Base-by-base conservation (phyloP, 2,888 invertebrate species). In the Artemia sp. region DNA sequence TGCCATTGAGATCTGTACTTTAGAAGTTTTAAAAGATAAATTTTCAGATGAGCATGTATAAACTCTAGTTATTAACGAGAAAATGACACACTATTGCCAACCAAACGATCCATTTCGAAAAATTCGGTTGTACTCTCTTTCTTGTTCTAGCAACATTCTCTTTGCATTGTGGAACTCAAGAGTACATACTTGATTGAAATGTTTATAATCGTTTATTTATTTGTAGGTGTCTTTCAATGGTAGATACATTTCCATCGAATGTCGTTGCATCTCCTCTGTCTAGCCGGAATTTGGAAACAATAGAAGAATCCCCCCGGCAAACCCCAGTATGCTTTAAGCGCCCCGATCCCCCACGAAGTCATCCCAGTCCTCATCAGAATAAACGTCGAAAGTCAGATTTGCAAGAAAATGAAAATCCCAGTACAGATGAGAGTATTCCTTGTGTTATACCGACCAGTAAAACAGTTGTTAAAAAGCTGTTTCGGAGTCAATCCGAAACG, bases 321-420 rank as follows among this genome's bases (percentile, higher is more conserved):
- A 9, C 64, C n/a, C 9, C 64, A 58, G 64, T 24, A n/a, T 58
- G 64, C 64, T 85, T 84, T 76, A 90, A 90, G 77, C 81, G 90
- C 64, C 82, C 84, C 0, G 88, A 89, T 67, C 83, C 85, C 50
- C 84, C 85, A 66, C 78, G 80, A 66, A 80, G 81, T 69, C 75
- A 78, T 67, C 78, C 77, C 52, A 83, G 81, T 70, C 83, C 82
- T 51, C 73, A 76, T 51, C 77, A 78, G 71, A 77, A 76, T 71
- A 82, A 82, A 74, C 75, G 82, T 69, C 77, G 80, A 67, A 78
- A 77, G 75, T 78, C 68, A n/a, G 64, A 58, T 24, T 8, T 24
- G 64, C 64, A 58, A 58, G 64, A 58, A 24, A 58, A 58, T 58
- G 64, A 58, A 11, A 24, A 58, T 9, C 64, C 64, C 24, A 38